Base-by-base conservation (phyloP, 2,888 invertebrate species). In the Drosophila parthenogenetica region DNA sequence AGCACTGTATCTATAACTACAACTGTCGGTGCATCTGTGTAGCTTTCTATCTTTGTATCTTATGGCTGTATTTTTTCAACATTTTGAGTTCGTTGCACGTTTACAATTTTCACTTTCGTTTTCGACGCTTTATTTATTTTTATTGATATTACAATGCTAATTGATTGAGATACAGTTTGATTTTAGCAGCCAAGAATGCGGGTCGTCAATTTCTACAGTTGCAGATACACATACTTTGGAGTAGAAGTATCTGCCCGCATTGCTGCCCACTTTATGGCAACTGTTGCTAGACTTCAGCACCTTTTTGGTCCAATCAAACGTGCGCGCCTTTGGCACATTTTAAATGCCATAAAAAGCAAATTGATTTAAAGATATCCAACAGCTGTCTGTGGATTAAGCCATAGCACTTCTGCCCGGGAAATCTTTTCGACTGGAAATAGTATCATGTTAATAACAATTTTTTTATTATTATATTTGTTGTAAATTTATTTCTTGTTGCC, bases 1-100 rank as follows among this genome's bases (percentile, higher is more conserved):
- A 7, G 25, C 25, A 29, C 13, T 13, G 46, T 35, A 39, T 3
- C n/a, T 54, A 32, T 48, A 42, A 29, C 42, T 59, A 37, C 10
- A 25, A 13, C 29, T 22, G 29, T 14, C n/a, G 11, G 42, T 59
- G 43, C 22, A 48, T 13, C 16, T 68, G 43, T 54, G 16, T 48
- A 48, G 19, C 43, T 51, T 45, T 57, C 14, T 53, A 16, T 11
- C 25, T 59, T 64, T 59, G 74, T 58, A 58, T 59, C 63, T 73
- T 71, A 62, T 67, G 69, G 43, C 51, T 57, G 62, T 46, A 3
- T 49, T 43, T 55, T 43, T 11, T 79, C 79, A 79, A 85, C 82
- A 79, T 25, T 29, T 29, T 69, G 69, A 87, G 82, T 83, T 83
- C 87, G 76, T 82, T 82, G 81, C 80, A 80, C 87, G 83, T 85